Evolutionary conservation across 2,797 vertebrate species (phyloP), one percentile per base, ranked within the genome.

Genomic region (Otolemur crassicaudatus): DNA sequence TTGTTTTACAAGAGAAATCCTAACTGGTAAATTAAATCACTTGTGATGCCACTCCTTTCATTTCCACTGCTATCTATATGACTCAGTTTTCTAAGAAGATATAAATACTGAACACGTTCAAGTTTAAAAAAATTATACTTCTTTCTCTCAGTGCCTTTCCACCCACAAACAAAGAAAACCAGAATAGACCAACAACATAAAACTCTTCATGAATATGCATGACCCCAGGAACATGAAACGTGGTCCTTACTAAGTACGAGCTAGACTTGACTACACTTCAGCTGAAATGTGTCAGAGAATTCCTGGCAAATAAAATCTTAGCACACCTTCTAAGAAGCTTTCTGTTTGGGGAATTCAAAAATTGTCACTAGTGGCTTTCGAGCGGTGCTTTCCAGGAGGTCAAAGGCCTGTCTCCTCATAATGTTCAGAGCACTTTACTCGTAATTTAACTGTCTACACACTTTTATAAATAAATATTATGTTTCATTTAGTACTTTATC

Each of bases 381-480:
- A 82, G 60, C 20, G 2, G 60, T 1, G 34, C 91, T 95, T 81
- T 49, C 53, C 82, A 87, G 79, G 94, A 95, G 92, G 96, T 96
- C 87, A 91, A 95, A 88, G 65, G 89, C 67, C 73, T 94, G 46
- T 96, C 93, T 97, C 81, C 61, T 96, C 70, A 73, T 83, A 25
- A 80, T n/a, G 75, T 90, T 85, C 70, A 94, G 11, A 95, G 96
- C 93, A 96, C 96, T 20, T 87, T 90, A 75, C 87, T 95, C 34
- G 89, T 84, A 93, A 98, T 80, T 98, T 92, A 95, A 97, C 96
- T 92, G 75, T 93, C 94, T 97, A 97, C 96, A 97, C 46, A 83
- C 95, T 96, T 98, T 96, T 97, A 98, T 98, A 98, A 98, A 98
- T 98, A 98, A 98, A 98, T 98, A 98, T 53, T 98, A 98, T 63